Evolutionary conservation across 1,140 invertebrate species (phyloP), one percentile per base, ranked within the genome.

Genomic region (Achroia grisella): DNA sequence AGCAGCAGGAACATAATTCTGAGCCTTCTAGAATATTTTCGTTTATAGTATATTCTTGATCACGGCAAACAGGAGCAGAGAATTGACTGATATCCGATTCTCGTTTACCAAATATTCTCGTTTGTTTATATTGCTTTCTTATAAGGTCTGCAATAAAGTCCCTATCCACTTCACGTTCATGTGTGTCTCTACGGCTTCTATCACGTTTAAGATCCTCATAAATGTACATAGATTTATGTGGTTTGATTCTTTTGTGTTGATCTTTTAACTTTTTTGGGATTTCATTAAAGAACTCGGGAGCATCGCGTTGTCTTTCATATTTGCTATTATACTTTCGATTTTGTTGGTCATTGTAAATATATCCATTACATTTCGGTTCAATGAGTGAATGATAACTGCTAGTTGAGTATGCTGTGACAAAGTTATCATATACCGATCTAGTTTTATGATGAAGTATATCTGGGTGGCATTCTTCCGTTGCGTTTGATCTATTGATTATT

Each of bases 71-170:
- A 3, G 80, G 80, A 4, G 69, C 74, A 4, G 80, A 80, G 48
- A 84, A 62, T 46, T 81, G 74, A 46, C 75, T 84, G 1, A 72
- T 47, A 41, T 68, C 66, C 8, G 77, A 80, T 41, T 69, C 45
- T 51, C 45, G 54, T 45, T 52, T 62, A 9, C 64, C 67, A 49
- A 78, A 81, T 51, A 81, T 56, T 47, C 68, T 80, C 0, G 77
- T 57, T 6, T 75, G 80, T 44, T 54, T 72, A 43, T 84, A 84
- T 52, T 84, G 80, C 31, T 54, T 54, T 46, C 55, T 63, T 15
- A 84, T 80, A 35, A 84, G 78, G 30, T 80, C 69, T n/a, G 63
- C 62, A 46, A 84, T 84, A 49, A 73, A 84, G 34, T 77, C 63
- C 43, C 71, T 35, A 50, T 79, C 77, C 11, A 78, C 10, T 35